These are phyloP conservation scores for Allophyes oxyacanthae DNA, from an alignment of 2,888 invertebrate species.

Conservation along the genomic window DNA sequence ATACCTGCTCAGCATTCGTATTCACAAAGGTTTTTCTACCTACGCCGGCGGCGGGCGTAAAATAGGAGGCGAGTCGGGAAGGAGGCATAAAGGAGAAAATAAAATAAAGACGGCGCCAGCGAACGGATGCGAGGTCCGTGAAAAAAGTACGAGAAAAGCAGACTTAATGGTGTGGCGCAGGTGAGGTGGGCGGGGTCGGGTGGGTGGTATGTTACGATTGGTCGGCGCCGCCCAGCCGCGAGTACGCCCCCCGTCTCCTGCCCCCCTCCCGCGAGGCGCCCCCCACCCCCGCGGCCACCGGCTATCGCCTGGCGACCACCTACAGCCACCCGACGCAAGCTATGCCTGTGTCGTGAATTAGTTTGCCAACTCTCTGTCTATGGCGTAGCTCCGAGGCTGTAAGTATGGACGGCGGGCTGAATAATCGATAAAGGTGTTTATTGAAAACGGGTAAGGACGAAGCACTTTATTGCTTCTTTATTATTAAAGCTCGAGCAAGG, in stretches of 20 bases:
- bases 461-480: slow-evolving; percentile 88
- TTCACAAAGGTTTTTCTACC: slow-evolving; percentile 89
- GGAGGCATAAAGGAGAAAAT: slow-evolving; percentile 89
- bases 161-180: slow-evolving; percentile 88
- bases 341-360: slow-evolving; percentile 89
- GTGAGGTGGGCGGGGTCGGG: slow-evolving; percentile 87
- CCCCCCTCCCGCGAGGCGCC: slow-evolving; percentile 59
- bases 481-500: slow-evolving; percentile 78
- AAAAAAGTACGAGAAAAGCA: slow-evolving; percentile 87
- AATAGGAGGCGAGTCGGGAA: slow-evolving; percentile 87
- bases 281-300: slow-evolving; percentile 80
- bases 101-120: slow-evolving; percentile 88
- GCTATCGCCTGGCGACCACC: slow-evolving; percentile 85
- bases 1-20: slow-evolving; percentile 88
- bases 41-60: slow-evolving; percentile 84
- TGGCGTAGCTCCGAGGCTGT: slow-evolving; percentile 87
- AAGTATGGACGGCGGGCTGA: slow-evolving; percentile 88
- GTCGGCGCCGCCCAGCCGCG: slow-evolving; percentile 86
- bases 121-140: slow-evolving; percentile 87
- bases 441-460: slow-evolving; percentile 88
- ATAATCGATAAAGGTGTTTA: slow-evolving; percentile 90
- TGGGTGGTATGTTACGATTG: slow-evolving; percentile 85
- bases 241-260: slow-evolving; percentile 77
- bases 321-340: slow-evolving; percentile 85
- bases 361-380: slow-evolving; percentile 89